Evolutionary conservation across 2,797 vertebrate genomes (phyloP).

Genomic region (Tarsius wallacei): DNA sequence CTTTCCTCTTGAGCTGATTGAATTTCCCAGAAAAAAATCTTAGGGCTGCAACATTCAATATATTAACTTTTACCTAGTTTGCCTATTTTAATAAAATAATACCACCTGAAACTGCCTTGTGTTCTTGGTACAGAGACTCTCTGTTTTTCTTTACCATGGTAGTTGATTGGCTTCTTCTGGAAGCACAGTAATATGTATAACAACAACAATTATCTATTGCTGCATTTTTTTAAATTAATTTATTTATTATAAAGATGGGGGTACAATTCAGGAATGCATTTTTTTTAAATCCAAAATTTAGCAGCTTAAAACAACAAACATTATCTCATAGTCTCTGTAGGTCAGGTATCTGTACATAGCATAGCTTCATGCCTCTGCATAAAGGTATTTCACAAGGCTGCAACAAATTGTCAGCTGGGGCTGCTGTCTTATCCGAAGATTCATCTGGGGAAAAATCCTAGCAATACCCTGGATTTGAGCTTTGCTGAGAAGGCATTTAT

Average conservation of each 20-base stretch:
- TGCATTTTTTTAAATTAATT: neutral
- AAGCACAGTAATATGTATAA: neutral
- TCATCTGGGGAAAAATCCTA: neutral
- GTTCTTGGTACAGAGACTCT: neutral
- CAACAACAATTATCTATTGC: neutral
- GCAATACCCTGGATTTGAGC: neutral
- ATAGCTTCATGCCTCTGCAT: neutral
- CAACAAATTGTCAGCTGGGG: neutral
- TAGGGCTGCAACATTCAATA: neutral
- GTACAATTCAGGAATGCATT: too few species aligned
- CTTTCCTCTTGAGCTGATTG: neutral
- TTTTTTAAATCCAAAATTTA: neutral
- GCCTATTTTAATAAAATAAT: neutral
- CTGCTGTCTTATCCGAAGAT: neutral
- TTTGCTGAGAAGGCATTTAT: conserved; percentile 54
- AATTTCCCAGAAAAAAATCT: conserved; percentile 18
- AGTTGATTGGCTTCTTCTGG: neutral
- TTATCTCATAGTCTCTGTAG: neutral
- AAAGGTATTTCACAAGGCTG: neutral
- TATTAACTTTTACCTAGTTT: conserved; percentile 25
- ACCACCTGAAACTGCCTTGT: neutral
- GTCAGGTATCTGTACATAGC: neutral
- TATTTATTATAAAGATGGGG: too few species aligned
- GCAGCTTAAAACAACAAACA: neutral
- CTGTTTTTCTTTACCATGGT: neutral